Evolutionary conservation across 2,797 vertebrate species (phyloP).

Genomic region (Remorina albescens): DNA sequence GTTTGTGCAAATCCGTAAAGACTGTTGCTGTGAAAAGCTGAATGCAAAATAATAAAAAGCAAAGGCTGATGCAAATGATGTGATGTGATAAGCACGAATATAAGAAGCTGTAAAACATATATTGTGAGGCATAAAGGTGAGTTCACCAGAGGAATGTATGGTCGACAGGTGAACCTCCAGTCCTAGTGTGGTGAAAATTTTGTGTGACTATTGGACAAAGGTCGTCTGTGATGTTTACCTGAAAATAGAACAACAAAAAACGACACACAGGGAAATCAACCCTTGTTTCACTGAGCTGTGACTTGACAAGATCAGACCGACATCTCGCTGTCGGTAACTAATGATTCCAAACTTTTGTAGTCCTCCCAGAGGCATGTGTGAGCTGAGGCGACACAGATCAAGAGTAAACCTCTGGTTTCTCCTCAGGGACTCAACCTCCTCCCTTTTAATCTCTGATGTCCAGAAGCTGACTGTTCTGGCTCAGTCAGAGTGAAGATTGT

Average conservation of each 20-base stretch:
- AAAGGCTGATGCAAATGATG: constrained; percentile 69
- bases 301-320: constrained; percentile 63
- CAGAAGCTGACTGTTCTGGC: neutral
- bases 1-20: constrained; percentile 21
- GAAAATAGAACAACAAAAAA: constrained; percentile 35
- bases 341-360: constrained; percentile 30
- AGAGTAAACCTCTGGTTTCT: constrained; percentile 17
- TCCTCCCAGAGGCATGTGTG: constrained; percentile 23
- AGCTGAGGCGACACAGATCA: constrained; percentile 8
- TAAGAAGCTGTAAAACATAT: constrained; percentile 52
- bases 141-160: constrained; percentile 1
- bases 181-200: neutral
- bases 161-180: neutral
- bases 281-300: constrained; percentile 46
- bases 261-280: constrained; percentile 40
- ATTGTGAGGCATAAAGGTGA: constrained; percentile 24
- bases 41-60: constrained; percentile 54
- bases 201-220: neutral
- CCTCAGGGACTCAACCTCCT: constrained; percentile 26
- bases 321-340: constrained; percentile 44
- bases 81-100: constrained; percentile 64
- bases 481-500: neutral
- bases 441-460: neutral
- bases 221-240: constrained; percentile 26
- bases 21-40: constrained; percentile 25